Conservation (phyloP, 1,140 invertebrate species). For the Frieseomelitta varia region DNA sequence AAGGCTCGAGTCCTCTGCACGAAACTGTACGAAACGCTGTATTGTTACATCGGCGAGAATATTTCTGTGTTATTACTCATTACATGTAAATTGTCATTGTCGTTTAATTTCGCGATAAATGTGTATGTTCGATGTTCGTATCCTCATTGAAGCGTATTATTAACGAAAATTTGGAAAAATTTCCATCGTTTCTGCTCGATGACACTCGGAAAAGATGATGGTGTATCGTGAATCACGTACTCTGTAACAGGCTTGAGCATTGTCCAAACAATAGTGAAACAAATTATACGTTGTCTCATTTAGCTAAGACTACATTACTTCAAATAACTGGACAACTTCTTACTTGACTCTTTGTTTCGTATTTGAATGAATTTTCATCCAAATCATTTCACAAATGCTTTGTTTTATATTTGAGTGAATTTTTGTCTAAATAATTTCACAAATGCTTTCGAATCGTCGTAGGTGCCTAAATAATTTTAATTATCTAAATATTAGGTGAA, state of each 20-base stretch:
- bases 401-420: no score
- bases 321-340: no score
- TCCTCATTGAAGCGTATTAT: not conserved
- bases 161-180: not conserved
- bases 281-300: no score
- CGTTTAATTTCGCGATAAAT: not conserved
- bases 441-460: not conserved
- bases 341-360: no score
- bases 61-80: not conserved
- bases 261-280: no score
- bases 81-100: slow-evolving; percentile 10
- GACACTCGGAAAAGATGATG: not conserved
- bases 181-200: not conserved
- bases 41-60: not conserved
- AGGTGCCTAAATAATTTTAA: no score
- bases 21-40: not conserved
- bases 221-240: not conserved
- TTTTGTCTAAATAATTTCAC: no score
- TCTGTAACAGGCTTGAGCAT: not conserved
- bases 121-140: slow-evolving; percentile 5
- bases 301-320: no score
- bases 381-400: no score
- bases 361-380: no score
- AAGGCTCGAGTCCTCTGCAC: not conserved
- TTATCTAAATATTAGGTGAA: no score